A percentile compares a stretch with the other conserved stretches of the same genome.
These are phyloP conservation scores for Myxocyprinus asiaticus DNA, from an alignment of 2,113 vertebrate genomes.

Conservation along the genomic window DNA sequence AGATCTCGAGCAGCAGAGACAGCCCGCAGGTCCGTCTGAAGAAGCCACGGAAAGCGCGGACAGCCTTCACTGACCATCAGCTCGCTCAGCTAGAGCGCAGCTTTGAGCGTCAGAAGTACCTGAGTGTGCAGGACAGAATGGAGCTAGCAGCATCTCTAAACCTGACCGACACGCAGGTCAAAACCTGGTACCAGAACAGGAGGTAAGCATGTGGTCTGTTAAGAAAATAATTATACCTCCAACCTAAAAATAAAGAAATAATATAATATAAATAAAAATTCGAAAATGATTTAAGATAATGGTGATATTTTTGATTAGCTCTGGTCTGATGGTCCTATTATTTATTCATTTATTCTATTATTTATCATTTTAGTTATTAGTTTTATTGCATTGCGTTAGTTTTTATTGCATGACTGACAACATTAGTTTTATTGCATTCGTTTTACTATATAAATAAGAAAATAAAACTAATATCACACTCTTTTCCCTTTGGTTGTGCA, in stretches of 20 bases:
- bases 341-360: too few relatives aligned
- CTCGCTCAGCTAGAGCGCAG: slow-evolving; percentile 97
- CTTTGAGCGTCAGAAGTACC: slow-evolving; percentile 96
- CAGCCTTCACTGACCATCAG: slow-evolving; percentile 98
- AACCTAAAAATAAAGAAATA: too few relatives aligned
- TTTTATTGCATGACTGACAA: too few relatives aligned
- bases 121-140: slow-evolving; percentile 98
- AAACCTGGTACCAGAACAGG: slow-evolving; percentile 99
- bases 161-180: slow-evolving; percentile 98
- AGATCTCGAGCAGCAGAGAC: slow-evolving; percentile 97
- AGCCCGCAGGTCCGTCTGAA: slow-evolving; percentile 94
- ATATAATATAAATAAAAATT: too few relatives aligned
- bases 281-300: too few relatives aligned
- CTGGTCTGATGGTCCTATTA: too few relatives aligned
- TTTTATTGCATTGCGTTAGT: too few relatives aligned
- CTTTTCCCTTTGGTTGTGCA: neutral
- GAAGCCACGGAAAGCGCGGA: slow-evolving; percentile 96
- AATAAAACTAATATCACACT: neutral
- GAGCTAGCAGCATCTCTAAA: slow-evolving; percentile 97
- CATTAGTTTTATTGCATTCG: neutral
- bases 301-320: too few relatives aligned
- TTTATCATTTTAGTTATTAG: too few relatives aligned
- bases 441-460: neutral
- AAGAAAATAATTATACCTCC: too few relatives aligned
- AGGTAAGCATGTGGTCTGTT: slow-evolving; percentile 76